phyloP scores from a whole-genome alignment of 1,140 invertebrate genomes.

The Drosophila rufa region DNA sequence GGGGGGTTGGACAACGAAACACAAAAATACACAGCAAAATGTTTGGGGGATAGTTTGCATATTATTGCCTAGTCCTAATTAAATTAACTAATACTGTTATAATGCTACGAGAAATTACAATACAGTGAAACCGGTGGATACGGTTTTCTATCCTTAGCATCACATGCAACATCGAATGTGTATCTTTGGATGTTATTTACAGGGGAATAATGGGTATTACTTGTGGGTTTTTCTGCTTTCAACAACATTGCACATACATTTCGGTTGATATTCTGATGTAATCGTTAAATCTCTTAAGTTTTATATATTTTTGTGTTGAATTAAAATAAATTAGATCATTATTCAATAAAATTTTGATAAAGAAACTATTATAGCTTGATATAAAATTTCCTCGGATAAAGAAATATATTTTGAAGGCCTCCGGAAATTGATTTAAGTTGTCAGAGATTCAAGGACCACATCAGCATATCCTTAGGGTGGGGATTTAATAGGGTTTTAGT shows the following conservation, averaged over 20 bases:
- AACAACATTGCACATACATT: constrained; percentile 78
- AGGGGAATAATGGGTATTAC: constrained; percentile 18
- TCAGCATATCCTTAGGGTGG: constrained; percentile 8
- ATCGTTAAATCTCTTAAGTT: not conserved
- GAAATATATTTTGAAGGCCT: not conserved
- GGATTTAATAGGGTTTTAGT: constrained; percentile 1
- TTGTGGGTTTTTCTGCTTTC: constrained; percentile 32
- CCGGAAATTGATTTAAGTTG: not conserved
- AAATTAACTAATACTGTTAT: constrained; percentile 83
- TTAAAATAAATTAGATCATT: no score
- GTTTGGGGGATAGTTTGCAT: constrained; percentile 19
- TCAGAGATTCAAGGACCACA: constrained; percentile 1
- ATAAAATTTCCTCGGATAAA: no score
- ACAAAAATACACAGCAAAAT: constrained; percentile 33
- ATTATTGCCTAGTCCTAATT: constrained; percentile 66
- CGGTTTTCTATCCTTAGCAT: constrained; percentile 49
- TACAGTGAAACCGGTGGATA: constrained; percentile 47
- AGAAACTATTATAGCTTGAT: no score
- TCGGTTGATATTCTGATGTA: constrained; percentile 26
- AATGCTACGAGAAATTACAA: constrained; percentile 64
- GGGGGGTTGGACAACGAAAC: constrained; percentile 42
- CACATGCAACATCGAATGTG: constrained; percentile 62
- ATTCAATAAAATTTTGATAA: no score
- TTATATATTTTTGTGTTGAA: no score
- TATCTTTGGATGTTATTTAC: constrained; percentile 55